Percentiles rank a stretch among this genome's conserved stretches.
phyloP scores from a whole-genome alignment of 2,888 invertebrate genomes.

The Ochropacha duplaris region DNA sequence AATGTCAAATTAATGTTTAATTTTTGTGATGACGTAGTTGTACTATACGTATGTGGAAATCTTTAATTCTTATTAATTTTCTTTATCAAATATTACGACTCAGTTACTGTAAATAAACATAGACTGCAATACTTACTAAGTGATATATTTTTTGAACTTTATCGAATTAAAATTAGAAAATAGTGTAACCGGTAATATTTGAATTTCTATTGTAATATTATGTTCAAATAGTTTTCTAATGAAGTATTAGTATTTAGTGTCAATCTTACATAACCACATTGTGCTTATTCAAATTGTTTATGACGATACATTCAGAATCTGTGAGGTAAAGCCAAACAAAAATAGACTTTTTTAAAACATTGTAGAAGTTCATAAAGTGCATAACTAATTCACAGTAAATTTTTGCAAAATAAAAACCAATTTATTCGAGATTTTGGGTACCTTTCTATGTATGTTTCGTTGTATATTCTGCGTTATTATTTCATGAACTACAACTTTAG shows the following conservation, averaged over 20 bases:
- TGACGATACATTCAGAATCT: not conserved
- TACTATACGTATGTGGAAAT: not conserved
- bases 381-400: not conserved
- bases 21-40: not conserved
- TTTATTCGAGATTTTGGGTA: too few species aligned
- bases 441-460: not conserved
- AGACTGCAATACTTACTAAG: not conserved
- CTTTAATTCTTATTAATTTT: not conserved
- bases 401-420: not conserved
- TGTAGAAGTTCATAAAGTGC: not conserved
- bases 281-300: slow-evolving; percentile 3
- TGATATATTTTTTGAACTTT: not conserved
- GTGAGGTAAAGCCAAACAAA: not conserved
- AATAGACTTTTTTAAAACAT: not conserved
- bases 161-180: not conserved
- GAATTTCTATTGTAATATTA: slow-evolving; percentile 4
- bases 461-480: not conserved
- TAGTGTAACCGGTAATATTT: not conserved
- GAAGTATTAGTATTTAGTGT: slow-evolving; percentile 6
- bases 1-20: too few species aligned
- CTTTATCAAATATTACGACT: not conserved
- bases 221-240: slow-evolving; percentile 6
- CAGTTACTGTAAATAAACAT: not conserved
- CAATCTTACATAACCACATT: slow-evolving; percentile 10
- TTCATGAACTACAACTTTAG: too few species aligned